A percentile compares a stretch with the other conserved stretches of the same genome.
phyloP scores from a whole-genome alignment of 2,797 vertebrate species.

The Muscicapa striata region DNA sequence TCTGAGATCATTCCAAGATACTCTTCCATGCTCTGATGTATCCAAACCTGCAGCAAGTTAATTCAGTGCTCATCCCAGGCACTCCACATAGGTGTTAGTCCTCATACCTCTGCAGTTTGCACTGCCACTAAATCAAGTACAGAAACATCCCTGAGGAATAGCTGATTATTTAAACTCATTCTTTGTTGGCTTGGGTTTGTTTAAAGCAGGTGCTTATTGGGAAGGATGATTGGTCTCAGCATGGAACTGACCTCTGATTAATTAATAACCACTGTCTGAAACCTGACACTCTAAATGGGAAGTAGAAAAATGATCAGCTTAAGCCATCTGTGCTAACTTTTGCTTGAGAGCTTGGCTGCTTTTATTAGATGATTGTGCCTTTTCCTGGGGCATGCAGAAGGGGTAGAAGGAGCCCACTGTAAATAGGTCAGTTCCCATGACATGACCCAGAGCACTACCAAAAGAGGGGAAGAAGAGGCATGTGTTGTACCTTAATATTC shows the following conservation, averaged over 20 bases:
- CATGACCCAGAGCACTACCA: not conserved
- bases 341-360: not conserved
- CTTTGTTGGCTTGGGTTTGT: not conserved
- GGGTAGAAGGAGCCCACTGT: not conserved
- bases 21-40: not conserved
- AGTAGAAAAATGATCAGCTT: not conserved
- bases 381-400: not conserved
- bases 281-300: not conserved
- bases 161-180: not conserved
- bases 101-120: not conserved
- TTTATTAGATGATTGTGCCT: not conserved
- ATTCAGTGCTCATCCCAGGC: not conserved
- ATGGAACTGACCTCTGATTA: not conserved
- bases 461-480: not conserved
- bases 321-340: not conserved
- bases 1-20: not conserved
- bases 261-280: not conserved
- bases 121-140: not conserved
- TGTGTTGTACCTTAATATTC: not conserved
- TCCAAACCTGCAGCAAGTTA: not conserved
- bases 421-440: not conserved
- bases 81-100: not conserved
- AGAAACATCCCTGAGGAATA: not conserved
- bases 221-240: not conserved
- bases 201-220: not conserved